phyloP scores from a whole-genome alignment of 2,797 vertebrate genomes.

The Delichon dasypus region DNA sequence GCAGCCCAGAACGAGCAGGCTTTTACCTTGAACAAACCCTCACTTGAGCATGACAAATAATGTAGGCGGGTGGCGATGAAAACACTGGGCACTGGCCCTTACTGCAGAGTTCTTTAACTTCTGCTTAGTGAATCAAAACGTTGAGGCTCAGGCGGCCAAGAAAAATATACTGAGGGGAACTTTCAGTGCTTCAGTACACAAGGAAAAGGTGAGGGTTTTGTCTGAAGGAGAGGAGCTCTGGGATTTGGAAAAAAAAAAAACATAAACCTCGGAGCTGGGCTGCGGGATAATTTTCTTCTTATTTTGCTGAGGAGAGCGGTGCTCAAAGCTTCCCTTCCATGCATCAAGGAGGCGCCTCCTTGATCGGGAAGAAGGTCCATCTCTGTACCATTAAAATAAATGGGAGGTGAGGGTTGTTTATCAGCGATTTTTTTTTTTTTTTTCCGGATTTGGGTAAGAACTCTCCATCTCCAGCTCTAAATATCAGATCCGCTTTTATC shows the following conservation, averaged over 20 bases:
- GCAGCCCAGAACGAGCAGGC: not conserved
- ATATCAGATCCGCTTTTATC: not conserved
- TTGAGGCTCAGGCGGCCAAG: conserved; percentile 16
- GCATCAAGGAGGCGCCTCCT: not conserved
- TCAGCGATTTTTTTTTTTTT: not conserved
- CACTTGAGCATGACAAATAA: conserved; percentile 52
- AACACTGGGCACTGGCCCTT: conserved; percentile 15
- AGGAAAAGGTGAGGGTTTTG: conserved; percentile 48
- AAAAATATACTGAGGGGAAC: conserved; percentile 55
- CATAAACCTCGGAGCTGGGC: not conserved
- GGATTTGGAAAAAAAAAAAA: conserved; percentile 25
- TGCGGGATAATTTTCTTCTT: not conserved
- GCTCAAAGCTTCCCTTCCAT: not conserved
- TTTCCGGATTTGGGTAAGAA: not conserved
- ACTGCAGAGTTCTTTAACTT: not conserved
- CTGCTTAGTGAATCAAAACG: conserved; percentile 48
- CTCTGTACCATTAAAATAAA: not conserved
- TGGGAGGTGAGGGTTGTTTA: accelerated
- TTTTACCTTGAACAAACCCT: conserved; percentile 25
- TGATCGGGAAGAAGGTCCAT: not conserved
- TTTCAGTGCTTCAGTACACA: conserved; percentile 35
- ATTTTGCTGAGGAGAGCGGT: not conserved
- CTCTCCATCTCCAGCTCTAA: not conserved
- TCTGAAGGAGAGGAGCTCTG: conserved; percentile 5
- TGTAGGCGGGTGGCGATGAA: not conserved